phyloP scores from a whole-genome alignment of 2,797 vertebrate species.

The Mormyrops boulengeri region DNA sequence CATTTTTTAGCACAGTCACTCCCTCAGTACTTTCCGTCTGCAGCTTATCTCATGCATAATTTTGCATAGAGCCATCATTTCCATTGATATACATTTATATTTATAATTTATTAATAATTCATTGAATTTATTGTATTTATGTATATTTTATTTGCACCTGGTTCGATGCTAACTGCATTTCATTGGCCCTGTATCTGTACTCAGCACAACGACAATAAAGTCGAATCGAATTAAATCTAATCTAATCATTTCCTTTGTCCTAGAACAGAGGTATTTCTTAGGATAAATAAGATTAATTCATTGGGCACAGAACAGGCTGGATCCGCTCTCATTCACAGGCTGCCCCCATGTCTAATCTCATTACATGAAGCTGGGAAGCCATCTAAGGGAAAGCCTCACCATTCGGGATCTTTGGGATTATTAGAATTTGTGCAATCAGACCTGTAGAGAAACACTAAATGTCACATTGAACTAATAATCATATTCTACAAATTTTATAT shows the following conservation, averaged over 20 bases:
- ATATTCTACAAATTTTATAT: neutral
- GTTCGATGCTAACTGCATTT: neutral
- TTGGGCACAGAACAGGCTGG: neutral
- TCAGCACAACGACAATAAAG: neutral
- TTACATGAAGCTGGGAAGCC: neutral
- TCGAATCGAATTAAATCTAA: neutral
- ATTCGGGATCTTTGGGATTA: neutral
- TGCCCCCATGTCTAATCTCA: neutral
- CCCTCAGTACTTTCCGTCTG: neutral
- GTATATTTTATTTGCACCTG: neutral
- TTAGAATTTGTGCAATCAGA: neutral
- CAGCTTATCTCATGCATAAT: neutral
- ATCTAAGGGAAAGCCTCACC: neutral
- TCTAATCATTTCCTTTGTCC: constrained; percentile 3
- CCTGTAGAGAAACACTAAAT: neutral
- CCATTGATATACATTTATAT: neutral
- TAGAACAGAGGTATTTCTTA: constrained; percentile 1
- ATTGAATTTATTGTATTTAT: neutral
- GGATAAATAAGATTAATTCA: constrained; percentile 16
- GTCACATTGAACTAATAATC: neutral
- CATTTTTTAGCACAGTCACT: neutral
- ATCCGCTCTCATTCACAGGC: neutral
- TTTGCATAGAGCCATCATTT: neutral
- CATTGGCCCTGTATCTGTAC: neutral
- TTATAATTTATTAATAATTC: neutral